Evolutionary conservation across 2,888 invertebrate genomes (phyloP).

Genomic region (Epsilonema sp.): DNA sequence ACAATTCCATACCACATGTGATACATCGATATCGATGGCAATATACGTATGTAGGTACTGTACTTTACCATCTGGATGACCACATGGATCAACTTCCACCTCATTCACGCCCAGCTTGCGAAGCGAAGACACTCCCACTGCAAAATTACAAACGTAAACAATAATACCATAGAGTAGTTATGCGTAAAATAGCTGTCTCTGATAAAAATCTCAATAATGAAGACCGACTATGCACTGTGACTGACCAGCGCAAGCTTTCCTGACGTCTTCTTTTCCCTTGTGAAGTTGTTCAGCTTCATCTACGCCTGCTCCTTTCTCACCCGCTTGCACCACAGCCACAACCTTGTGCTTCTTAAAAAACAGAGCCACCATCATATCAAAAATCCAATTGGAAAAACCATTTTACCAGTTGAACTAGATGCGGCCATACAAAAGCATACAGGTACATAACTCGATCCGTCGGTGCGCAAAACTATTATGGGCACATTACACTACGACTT

Average conservation of each 20-base stretch:
- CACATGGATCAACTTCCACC: constrained; percentile 53
- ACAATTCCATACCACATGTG: too few relatives aligned
- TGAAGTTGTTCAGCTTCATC: constrained; percentile 48
- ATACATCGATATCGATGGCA: too few relatives aligned
- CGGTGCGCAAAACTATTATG: too few relatives aligned
- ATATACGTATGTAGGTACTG: too few relatives aligned
- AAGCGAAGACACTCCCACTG: constrained; percentile 27
- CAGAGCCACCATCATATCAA: too few relatives aligned
- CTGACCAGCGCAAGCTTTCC: constrained; percentile 46
- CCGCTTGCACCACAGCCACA: constrained; percentile 7
- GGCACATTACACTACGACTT: too few relatives aligned
- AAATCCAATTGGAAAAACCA: not conserved
- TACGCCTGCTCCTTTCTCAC: constrained; percentile 16
- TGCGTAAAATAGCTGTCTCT: too few relatives aligned
- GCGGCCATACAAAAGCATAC: not conserved
- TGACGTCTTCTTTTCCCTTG: constrained; percentile 46
- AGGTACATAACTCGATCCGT: too few relatives aligned
- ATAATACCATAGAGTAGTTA: too few relatives aligned
- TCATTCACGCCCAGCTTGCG: constrained; percentile 33
- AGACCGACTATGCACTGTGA: too few relatives aligned
- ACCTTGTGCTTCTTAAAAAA: constrained; percentile 1
- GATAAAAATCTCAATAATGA: constrained; percentile 3
- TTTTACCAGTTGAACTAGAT: not conserved
- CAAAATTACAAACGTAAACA: constrained; percentile 15
- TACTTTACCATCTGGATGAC: constrained; percentile 45